Conservation (phyloP, 1,140 invertebrate genomes). For the Babylonia areolata region DNA sequence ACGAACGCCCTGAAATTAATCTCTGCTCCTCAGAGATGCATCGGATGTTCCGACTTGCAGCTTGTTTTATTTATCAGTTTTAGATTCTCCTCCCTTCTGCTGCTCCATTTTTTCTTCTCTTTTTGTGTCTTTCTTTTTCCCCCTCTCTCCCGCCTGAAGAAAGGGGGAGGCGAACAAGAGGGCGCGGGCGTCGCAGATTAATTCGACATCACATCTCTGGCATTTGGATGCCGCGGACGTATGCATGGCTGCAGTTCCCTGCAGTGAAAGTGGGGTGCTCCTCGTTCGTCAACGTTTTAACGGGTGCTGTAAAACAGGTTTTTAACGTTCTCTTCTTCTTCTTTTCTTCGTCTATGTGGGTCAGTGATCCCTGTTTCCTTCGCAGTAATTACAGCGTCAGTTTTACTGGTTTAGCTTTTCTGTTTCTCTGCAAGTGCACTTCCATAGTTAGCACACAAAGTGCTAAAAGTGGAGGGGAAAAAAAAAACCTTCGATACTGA, state of each 20-base stretch:
- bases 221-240: not conserved
- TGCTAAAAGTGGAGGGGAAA: no score
- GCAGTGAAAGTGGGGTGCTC: not conserved
- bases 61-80: conserved; percentile 27
- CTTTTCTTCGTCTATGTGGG: no score
- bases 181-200: not conserved
- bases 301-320: not conserved
- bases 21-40: conserved; percentile 22
- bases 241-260: not conserved
- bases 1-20: conserved; percentile 14
- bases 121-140: not conserved
- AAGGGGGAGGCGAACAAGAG: not conserved
- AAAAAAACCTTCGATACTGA: no score
- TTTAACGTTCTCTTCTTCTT: no score
- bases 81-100: conserved; percentile 14
- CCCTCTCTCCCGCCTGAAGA: not conserved
- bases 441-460: no score
- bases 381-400: no score
- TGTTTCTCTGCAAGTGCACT: no score
- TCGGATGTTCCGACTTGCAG: not conserved
- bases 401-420: no score
- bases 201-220: not conserved
- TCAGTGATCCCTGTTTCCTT: no score
- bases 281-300: not conserved
- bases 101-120: not conserved